Base-by-base conservation (phyloP, 2,888 invertebrate species). In the Plagodis dolabraria region DNA sequence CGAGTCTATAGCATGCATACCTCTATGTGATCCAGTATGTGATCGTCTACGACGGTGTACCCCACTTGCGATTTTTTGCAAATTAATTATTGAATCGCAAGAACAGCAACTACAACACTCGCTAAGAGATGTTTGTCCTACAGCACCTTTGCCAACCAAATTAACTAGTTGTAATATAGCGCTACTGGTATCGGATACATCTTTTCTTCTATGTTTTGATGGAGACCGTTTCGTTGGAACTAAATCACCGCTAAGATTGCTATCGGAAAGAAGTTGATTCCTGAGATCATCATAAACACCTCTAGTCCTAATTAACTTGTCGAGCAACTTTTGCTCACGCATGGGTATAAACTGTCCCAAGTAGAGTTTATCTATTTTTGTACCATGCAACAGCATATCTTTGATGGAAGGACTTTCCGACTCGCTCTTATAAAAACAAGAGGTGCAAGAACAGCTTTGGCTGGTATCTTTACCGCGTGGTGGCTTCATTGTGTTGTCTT, bases 251-350 rank as follows among this genome's bases (percentile, higher is more conserved):
- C 69, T 77, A 11, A 68, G 52, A 60, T 74, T 77, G 56, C 77
- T 82, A 44, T 75, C 71, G 10, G 83, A 78, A 10, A 83, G 57
- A 55, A 85, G 61, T 59, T 81, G 77, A 54, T 69, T 76, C 64
- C 82, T 79, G 6, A 85, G 71, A 52, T 83, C 78, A 61, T 88
- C 83, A 56, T 88, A 86, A 11, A 80, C 74, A 6, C 80, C 85
- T 67, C 82, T 80, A 6, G 86, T 86, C 71, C 77, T 76, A 10
- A 82, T 76, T 45, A 88, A 72, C 64, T 77, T 83, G 35, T 78
- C 70, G 7, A 88, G 63, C 35, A 87, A 65, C 58, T 83, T 80
- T 67, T 72, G 76, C 68, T 89, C 83, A 54, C 76, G 76, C 44
- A 79, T 62, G 22, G 83, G 82, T 64, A 84, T 71, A 63, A 76